phyloP scores from a whole-genome alignment of 2,113 vertebrate species.

The Podilymbus podiceps region DNA sequence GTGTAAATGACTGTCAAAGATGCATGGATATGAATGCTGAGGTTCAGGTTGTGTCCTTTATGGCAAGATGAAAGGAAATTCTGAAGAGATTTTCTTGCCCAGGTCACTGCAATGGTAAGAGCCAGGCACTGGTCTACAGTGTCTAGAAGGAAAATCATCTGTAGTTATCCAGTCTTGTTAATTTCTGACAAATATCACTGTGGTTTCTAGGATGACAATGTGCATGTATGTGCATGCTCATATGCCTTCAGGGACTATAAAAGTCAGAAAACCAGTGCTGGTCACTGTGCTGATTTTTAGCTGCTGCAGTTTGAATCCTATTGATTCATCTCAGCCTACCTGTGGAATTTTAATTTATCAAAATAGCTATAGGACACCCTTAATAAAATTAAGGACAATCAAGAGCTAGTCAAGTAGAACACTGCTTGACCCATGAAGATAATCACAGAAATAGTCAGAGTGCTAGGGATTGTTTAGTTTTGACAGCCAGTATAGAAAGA shows the following conservation, averaged over 20 bases:
- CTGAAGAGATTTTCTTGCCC: neutral
- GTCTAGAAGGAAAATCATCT: neutral
- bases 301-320: neutral
- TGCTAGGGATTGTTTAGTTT: slow-evolving; percentile 9
- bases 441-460: neutral
- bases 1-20: neutral
- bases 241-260: neutral
- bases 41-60: neutral
- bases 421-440: neutral
- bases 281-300: neutral
- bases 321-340: neutral
- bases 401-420: slow-evolving; percentile 17
- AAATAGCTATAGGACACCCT: neutral
- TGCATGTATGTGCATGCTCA: neutral
- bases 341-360: neutral
- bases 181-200: neutral
- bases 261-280: neutral
- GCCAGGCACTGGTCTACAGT: neutral
- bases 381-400: slow-evolving; percentile 26
- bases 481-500: neutral
- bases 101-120: neutral
- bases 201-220: neutral
- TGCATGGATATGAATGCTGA: neutral
- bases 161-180: neutral
- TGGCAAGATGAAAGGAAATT: neutral